Conservation (phyloP, 2,113 vertebrate species). For the Turnix velox region DNA sequence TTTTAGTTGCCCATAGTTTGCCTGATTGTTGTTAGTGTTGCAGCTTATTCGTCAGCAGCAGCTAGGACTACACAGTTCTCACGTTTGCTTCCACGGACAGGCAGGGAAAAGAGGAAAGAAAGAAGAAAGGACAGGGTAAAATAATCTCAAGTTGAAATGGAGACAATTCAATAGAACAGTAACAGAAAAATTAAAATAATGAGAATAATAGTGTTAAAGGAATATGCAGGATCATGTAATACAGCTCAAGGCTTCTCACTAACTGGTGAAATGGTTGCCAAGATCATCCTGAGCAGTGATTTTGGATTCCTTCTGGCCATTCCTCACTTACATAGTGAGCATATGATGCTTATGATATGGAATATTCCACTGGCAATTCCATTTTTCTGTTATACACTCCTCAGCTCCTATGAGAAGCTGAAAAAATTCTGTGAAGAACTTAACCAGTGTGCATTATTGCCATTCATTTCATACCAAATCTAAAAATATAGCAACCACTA, state of each 20-base stretch:
- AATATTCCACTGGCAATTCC: neutral
- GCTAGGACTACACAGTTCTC: neutral
- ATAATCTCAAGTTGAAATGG: neutral
- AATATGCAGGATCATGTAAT: neutral
- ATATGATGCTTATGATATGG: neutral
- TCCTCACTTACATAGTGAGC: neutral
- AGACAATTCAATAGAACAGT: neutral
- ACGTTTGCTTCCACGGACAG: neutral
- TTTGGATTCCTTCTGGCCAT: neutral
- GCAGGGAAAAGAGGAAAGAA: neutral
- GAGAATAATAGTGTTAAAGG: neutral
- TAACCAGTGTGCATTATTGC: neutral
- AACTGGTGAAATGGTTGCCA: neutral
- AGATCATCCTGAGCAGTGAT: neutral
- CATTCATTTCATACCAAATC: neutral
- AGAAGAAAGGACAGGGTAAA: neutral
- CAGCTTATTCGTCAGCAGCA: neutral
- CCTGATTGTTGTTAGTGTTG: neutral
- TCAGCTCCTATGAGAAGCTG: neutral
- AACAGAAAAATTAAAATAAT: neutral
- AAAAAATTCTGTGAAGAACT: neutral
- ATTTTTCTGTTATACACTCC: neutral
- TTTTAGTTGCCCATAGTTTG: neutral
- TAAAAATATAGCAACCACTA: neutral
- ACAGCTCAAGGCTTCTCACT: neutral